Base-by-base conservation (phyloP, 2,113 vertebrate species). In the Phoxinus phoxinus region DNA sequence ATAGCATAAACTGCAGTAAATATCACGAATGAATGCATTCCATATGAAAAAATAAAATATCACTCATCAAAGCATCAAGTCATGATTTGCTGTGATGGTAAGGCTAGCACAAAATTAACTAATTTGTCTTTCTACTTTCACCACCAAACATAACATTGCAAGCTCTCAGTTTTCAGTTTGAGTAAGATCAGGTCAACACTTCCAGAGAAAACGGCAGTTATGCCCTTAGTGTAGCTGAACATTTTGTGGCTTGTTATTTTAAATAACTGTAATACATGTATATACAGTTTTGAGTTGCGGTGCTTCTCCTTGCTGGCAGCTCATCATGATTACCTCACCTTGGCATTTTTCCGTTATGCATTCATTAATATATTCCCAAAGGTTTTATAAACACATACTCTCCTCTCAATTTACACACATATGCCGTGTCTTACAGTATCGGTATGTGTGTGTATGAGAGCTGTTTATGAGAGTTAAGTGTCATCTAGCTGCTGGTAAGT, bases 401-500 rank as follows among this genome's bases (percentile, higher is more conserved):
- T 41, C 15, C 10, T 10, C 35, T 81, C 17, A 46, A 23, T 23
- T 8, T 59, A 59, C 32, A 41, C 12, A 73, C 5, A 73, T 25
- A 23, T 74, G 6, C 72, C 37, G 2, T 74, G 72, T 44, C n/a
- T 46, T 59, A n/a, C n/a, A n/a, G n/a, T n/a, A n/a, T n/a, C n/a
- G n/a, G n/a, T n/a, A 61, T 21, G 35, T 63, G 37, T 81, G 78
- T 81, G 35, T 13, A 19, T 21, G 21, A 27, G 32, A 2, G 2
- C n/a, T 17, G 63, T 69, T 67, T n/a, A 53, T 71, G 48, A 35
- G 48, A 17, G 41, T 23, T 83, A 46, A 86, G 69, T 67, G 65
- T 82, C 25, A 82, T 69, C 63, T 82, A 69, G 63, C 19, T 30
- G 63, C 80, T 51, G 41, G 25, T 65, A 82, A 82, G 7, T n/a